Conservation (phyloP, 1,140 invertebrate species). For the Drosophila hydei region DNA sequence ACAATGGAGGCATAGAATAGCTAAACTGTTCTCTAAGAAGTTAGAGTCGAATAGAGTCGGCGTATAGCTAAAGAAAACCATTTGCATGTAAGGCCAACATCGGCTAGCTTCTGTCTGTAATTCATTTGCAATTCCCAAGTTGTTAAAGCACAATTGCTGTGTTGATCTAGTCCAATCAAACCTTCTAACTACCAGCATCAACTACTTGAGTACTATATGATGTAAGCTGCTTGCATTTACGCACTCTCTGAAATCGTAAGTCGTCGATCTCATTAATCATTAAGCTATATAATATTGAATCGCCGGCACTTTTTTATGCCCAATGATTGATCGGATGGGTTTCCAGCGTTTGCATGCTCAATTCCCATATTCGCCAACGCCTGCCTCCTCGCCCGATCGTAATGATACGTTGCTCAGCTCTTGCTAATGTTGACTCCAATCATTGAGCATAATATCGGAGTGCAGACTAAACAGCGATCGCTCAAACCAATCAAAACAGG, state of each 20-base stretch:
- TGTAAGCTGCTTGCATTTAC: too few relatives aligned
- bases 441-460: conserved; percentile 59
- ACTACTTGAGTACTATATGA: too few relatives aligned
- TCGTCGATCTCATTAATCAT: too few relatives aligned
- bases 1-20: too few relatives aligned
- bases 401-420: conserved; percentile 28
- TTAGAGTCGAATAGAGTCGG: background rate
- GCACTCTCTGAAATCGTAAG: too few relatives aligned
- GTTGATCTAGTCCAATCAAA: too few relatives aligned
- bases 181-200: too few relatives aligned
- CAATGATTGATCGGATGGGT: conserved; percentile 11
- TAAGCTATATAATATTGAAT: background rate
- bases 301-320: background rate
- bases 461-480: conserved; percentile 7
- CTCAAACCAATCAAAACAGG: conserved; percentile 78
- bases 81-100: too few relatives aligned
- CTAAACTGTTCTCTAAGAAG: background rate
- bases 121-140: background rate
- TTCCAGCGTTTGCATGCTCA: conserved; percentile 5
- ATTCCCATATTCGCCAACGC: conserved; percentile 14
- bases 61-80: background rate
- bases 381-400: background rate
- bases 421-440: conserved; percentile 38
- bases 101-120: background rate
- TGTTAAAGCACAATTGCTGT: too few relatives aligned